phyloP scores from a whole-genome alignment of 1,140 invertebrate genomes.

The Drosophila navojoa region DNA sequence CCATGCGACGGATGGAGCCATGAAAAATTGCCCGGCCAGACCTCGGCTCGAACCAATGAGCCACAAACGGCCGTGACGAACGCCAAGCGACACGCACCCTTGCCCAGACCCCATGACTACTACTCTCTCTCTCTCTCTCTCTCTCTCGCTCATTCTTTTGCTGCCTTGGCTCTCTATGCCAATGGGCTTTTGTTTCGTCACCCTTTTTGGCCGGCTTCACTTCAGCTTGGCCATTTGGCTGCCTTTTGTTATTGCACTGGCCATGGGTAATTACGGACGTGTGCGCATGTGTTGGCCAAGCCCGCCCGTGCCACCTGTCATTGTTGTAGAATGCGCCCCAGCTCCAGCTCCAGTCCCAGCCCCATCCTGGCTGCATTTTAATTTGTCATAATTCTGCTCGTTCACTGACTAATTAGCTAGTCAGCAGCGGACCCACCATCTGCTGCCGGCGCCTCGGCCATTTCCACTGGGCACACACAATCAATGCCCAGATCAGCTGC shows the following conservation, averaged over 20 bases:
- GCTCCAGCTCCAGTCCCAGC: neutral
- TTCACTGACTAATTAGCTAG: slow-evolving; percentile 47
- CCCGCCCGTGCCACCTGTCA: slow-evolving; percentile 30
- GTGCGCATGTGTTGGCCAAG: slow-evolving; percentile 42
- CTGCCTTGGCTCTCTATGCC: slow-evolving; percentile 12
- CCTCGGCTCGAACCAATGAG: slow-evolving; percentile 62
- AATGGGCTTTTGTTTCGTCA: slow-evolving; percentile 69
- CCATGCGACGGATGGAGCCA: slow-evolving; percentile 32
- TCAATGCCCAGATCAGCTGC: slow-evolving; percentile 15
- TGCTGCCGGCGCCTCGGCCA: slow-evolving; percentile 4
- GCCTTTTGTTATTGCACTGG: slow-evolving; percentile 52
- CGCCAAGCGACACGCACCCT: slow-evolving; percentile 42
- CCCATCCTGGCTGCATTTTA: slow-evolving; percentile 52
- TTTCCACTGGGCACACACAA: slow-evolving; percentile 4
- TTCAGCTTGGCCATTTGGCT: slow-evolving; percentile 24
- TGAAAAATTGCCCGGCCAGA: slow-evolving; percentile 67
- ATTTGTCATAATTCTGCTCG: slow-evolving; percentile 71
- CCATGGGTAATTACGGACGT: slow-evolving; percentile 64
- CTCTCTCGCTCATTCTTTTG: neutral
- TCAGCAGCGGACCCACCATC: slow-evolving; percentile 24
- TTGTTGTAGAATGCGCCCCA: slow-evolving; percentile 39
- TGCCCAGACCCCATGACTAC: slow-evolving; percentile 1
- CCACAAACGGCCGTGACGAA: slow-evolving; percentile 78
- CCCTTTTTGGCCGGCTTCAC: slow-evolving; percentile 51
- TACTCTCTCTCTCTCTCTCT: neutral